Percentiles rank a stretch among this genome's conserved stretches.
Evolutionary conservation across 2,797 vertebrate genomes (phyloP).

Genomic region (Hozukius guyotensis): DNA sequence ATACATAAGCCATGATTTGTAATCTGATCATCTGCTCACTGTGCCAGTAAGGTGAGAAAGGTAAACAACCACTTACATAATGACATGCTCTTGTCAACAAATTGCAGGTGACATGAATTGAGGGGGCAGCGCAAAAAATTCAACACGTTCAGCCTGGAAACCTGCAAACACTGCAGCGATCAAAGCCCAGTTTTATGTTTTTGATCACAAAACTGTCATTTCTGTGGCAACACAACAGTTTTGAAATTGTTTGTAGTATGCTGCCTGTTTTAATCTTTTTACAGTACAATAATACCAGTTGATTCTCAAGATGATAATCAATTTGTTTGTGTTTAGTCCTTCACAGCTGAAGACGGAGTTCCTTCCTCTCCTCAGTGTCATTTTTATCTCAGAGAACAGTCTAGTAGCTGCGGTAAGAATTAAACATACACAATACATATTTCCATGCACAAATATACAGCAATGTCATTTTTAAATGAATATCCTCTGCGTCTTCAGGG

Average conservation of each 20-base stretch:
- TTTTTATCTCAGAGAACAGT: constrained; percentile 96
- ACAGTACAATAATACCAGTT: not conserved
- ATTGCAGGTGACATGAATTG: constrained; percentile 10
- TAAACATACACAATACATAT: not conserved
- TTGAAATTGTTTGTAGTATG: not conserved
- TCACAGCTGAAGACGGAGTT: constrained; percentile 97
- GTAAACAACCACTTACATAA: constrained; percentile 4
- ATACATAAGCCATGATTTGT: not conserved
- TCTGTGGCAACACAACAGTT: not conserved
- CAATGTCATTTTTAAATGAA: not conserved
- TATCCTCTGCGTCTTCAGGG: constrained; percentile 79
- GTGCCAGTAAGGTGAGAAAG: not conserved
- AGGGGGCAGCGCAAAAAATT: not conserved
- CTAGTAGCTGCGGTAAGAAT: constrained; percentile 95
- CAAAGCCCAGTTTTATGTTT: not conserved
- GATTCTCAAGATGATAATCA: not conserved
- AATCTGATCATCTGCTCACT: not conserved
- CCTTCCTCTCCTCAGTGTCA: constrained; percentile 95
- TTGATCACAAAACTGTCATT: not conserved
- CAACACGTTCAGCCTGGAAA: not conserved
- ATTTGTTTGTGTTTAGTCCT: constrained; percentile 83
- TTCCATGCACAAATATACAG: not conserved
- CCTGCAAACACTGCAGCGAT: not conserved
- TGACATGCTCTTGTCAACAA: not conserved
- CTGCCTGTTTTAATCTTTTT: not conserved